phyloP scores from a whole-genome alignment of 92 coral and sea anemone species.

The Heliopora coerulea region DNA sequence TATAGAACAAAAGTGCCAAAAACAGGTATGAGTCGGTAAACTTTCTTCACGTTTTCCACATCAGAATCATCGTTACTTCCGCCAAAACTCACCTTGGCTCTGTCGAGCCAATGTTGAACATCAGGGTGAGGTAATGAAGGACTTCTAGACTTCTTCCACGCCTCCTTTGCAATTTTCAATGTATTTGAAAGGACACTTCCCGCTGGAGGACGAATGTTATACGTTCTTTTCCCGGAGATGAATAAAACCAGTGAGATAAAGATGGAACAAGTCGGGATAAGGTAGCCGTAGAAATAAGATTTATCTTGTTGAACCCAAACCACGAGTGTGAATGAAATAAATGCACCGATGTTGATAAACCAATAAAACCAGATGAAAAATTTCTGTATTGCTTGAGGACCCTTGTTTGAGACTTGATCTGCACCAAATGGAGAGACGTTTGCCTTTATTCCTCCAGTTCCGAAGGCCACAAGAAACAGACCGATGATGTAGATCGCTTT shows the following conservation, averaged over 20 bases:
- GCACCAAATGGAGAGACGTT: slow-evolving; percentile 99
- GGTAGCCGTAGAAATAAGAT: slow-evolving; percentile 68
- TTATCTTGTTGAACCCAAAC: slow-evolving; percentile 75
- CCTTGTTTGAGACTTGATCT: slow-evolving; percentile 74
- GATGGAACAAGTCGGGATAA: slow-evolving; percentile 70
- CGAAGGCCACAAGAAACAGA: slow-evolving; percentile 64
- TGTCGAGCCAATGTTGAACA: slow-evolving; percentile 66
- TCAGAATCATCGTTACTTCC: slow-evolving; percentile 62
- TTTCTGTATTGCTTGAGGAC: slow-evolving; percentile 69
- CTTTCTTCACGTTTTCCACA: slow-evolving; percentile 85
- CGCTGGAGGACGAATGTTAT: slow-evolving; percentile 65
- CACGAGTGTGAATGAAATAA: slow-evolving; percentile 72
- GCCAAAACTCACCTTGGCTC: slow-evolving; percentile 70
- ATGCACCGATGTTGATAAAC: slow-evolving; percentile 89
- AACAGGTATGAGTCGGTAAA: slow-evolving; percentile 68
- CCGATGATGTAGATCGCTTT: slow-evolving; percentile 53
- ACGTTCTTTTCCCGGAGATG: slow-evolving; percentile 62
- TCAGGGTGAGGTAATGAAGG: slow-evolving; percentile 10
- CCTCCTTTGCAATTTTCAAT: slow-evolving; percentile 55
- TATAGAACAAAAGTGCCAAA: slow-evolving; percentile 70
- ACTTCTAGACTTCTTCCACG: slow-evolving; percentile 38
- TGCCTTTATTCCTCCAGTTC: slow-evolving; percentile 94
- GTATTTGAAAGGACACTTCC: slow-evolving; percentile 78
- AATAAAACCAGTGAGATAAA: slow-evolving; percentile 61
- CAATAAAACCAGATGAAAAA: slow-evolving; percentile 98